These are phyloP conservation scores for Chanos chanos DNA, from an alignment of 2,797 vertebrate genomes.

Conservation along the genomic window DNA sequence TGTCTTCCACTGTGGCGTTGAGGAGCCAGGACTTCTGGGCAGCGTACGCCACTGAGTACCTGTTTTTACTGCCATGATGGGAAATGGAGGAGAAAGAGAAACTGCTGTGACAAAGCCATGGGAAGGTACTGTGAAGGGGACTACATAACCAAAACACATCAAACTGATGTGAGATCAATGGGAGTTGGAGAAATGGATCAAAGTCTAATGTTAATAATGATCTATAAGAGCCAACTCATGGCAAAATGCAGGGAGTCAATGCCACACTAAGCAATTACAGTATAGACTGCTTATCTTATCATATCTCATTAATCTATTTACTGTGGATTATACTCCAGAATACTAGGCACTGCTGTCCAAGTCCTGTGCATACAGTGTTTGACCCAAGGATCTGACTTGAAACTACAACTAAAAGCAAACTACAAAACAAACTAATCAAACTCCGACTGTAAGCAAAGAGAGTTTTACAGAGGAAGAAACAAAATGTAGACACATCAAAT, in stretches of 20 bases:
- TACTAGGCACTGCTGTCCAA: too few relatives aligned
- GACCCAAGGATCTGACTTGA: too few relatives aligned
- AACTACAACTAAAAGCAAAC: too few relatives aligned
- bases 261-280: neutral
- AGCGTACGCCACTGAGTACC: conserved; percentile 93
- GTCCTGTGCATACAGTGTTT: too few relatives aligned
- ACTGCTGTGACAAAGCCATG: neutral
- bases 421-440: too few relatives aligned
- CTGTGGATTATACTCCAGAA: too few relatives aligned
- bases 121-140: neutral
- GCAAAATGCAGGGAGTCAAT: conserved; percentile 34
- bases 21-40: conserved; percentile 97
- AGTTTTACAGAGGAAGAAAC: too few relatives aligned
- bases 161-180: neutral
- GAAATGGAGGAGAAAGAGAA: conserved; percentile 26
- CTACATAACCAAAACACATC: conserved; percentile 40
- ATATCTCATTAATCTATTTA: too few relatives aligned
- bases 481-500: too few relatives aligned
- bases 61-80: conserved; percentile 76
- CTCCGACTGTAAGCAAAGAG: too few relatives aligned
- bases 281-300: too few relatives aligned
- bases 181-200: conserved; percentile 38
- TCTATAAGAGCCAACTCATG: neutral
- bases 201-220: conserved; percentile 10
- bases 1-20: conserved; percentile 96